Evolutionary conservation across 2,113 vertebrate genomes (phyloP).

Genomic region (Sander vitreus): DNA sequence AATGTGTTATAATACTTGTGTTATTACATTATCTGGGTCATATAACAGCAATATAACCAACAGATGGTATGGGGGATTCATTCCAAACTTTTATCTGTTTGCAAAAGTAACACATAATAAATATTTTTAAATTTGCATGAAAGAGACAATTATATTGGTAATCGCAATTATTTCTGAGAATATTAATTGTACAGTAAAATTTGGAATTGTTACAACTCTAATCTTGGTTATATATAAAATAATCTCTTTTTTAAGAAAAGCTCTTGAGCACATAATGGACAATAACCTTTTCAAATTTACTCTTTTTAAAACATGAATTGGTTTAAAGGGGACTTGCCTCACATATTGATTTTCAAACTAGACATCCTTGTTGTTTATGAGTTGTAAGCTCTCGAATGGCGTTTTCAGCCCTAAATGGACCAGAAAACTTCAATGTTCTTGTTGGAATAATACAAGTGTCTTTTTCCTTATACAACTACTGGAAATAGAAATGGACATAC

Average conservation of each 20-base stretch:
- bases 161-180: no score
- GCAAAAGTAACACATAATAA: no score
- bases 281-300: constrained; percentile 17
- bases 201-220: no score
- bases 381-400: background rate
- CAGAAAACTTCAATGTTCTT: background rate
- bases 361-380: background rate
- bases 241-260: background rate
- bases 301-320: constrained; percentile 5
- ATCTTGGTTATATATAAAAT: constrained; percentile 29
- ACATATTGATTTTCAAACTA: background rate
- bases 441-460: background rate
- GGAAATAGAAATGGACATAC: constrained; percentile 80
- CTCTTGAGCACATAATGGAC: background rate
- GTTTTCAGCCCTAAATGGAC: background rate
- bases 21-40: no score
- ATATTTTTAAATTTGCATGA: no score
- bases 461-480: background rate
- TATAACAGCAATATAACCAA: no score
- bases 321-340: constrained; percentile 3
- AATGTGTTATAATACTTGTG: no score
- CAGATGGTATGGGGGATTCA: no score
- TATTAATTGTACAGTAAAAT: no score
- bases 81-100: no score
- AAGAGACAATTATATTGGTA: no score